Percentiles rank a stretch among this genome's conserved stretches.
These are phyloP conservation scores for Aplodontia rufa DNA, from an alignment of 2,113 vertebrate genomes.

Conservation along the genomic window DNA sequence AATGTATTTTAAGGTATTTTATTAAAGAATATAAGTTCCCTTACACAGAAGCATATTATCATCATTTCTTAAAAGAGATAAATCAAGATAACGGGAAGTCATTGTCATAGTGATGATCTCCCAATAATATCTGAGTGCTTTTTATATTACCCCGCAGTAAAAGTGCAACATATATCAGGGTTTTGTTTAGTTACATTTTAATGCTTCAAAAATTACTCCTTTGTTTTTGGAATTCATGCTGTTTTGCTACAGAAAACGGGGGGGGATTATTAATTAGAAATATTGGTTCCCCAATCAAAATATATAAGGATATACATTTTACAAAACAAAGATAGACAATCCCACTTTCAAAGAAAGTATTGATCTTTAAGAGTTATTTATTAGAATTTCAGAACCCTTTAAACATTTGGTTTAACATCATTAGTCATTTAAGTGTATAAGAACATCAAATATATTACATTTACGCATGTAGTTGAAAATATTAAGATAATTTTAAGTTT, in stretches of 20 bases:
- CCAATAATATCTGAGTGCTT: not conserved
- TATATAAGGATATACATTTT: not conserved
- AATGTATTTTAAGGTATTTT: conserved; percentile 16
- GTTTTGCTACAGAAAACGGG: not conserved
- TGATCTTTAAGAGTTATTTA: conserved; percentile 9
- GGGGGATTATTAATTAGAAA: not conserved
- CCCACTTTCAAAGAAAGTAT: not conserved
- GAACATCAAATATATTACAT: not conserved
- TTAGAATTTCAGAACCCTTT: not conserved
- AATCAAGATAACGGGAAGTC: not conserved
- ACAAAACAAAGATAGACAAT: not conserved
- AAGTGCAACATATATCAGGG: not conserved
- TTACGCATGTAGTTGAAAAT: not conserved
- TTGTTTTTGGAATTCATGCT: not conserved
- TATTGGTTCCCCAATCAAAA: not conserved
- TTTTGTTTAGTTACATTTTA: not conserved
- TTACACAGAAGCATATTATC: not conserved
- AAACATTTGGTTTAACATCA: not conserved
- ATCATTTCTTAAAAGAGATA: not conserved
- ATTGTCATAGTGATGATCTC: not conserved
- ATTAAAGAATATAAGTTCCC: not conserved
- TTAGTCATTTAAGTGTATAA: not conserved
- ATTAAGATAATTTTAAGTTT: not conserved
- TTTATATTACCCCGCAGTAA: not conserved
- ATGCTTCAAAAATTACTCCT: not conserved